Base-by-base conservation (phyloP, 2,797 vertebrate genomes). In the Rachycentron canadum region DNA sequence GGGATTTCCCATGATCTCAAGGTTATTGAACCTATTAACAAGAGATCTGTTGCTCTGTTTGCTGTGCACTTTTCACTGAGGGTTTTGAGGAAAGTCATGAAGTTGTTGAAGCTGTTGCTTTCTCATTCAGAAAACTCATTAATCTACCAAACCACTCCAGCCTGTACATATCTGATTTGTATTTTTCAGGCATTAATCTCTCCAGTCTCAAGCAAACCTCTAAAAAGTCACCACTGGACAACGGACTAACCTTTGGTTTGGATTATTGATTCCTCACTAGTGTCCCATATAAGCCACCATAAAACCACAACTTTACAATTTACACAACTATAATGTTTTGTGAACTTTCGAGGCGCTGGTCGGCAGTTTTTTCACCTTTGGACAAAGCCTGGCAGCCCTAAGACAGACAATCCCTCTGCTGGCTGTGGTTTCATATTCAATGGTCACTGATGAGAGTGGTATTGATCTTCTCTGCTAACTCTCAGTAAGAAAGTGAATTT, bases 71-170 rank as follows among this genome's bases (percentile, higher is more conserved):
- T 34, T 41, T 73, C 58, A 14, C 19, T 45, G 43, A 73, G 60
- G 65, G 62, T 52, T 61, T 69, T 34, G 19, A 43, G 12, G 58
- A 30, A 14, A 73, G 67, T 69, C 59, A 53, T 64, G 79, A 61
- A 17, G 55, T 77, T 74, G 69, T 75, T 56, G 32, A 32, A 32
- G 32, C 52, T 36, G 58, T 57, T 63, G 28, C 62, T 28, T 28
- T 49, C 62, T 47, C 56, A 30, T 64, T 57, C 78, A 55, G 55
- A n/a, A 74, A 50, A 62, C 28, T 60, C 58, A 70, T 81, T 78
- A 63, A 61, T 77, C 47, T 45, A 38, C 40, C 28, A 38, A 45
- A 47, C 62, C 61, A 77, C 72, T n/a, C 57, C 41, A 62, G 36
- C 41, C 19, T 64, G 34, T 34, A 19, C 21, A 26, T 47, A 25